Percentiles rank a stretch among this genome's conserved stretches.
These are phyloP conservation scores for Salmo trutta DNA, from an alignment of 2,797 vertebrate genomes.

Conservation along the genomic window DNA sequence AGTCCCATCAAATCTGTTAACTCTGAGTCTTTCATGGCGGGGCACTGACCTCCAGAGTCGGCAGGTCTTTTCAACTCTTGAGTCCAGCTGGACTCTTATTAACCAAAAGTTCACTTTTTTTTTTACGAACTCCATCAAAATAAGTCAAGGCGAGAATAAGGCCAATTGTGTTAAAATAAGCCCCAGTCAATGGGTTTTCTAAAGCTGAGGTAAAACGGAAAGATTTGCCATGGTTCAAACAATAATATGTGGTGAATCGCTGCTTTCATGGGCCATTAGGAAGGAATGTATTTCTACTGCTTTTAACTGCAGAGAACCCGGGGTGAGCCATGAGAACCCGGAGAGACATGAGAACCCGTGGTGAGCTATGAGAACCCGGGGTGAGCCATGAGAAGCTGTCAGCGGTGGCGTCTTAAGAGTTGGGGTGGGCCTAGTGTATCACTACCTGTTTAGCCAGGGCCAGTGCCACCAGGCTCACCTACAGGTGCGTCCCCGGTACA, in stretches of 20 bases:
- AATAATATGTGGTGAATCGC: constrained; percentile 64
- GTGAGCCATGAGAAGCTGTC: constrained; percentile 34
- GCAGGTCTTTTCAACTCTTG: constrained; percentile 49
- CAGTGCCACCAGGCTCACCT: neutral
- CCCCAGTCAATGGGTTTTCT: constrained; percentile 35
- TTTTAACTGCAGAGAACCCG: constrained; percentile 45
- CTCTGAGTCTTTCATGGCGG: constrained; percentile 57
- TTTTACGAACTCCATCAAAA: constrained; percentile 15
- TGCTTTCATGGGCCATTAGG: constrained; percentile 64
- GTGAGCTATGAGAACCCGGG: no score
- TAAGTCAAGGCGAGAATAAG: constrained; percentile 9
- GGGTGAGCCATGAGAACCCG: neutral
- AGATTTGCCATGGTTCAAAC: constrained; percentile 51
- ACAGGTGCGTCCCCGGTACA: constrained; percentile 26
- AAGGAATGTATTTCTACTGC: constrained; percentile 51
- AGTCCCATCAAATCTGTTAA: constrained; percentile 68
- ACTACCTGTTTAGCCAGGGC: constrained; percentile 26
- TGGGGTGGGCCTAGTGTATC: constrained; percentile 13
- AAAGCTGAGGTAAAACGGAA: constrained; percentile 60
- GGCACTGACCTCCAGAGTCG: constrained; percentile 67
- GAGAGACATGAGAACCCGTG: no score
- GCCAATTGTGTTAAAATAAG: neutral
- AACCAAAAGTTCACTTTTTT: constrained; percentile 33
- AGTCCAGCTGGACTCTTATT: constrained; percentile 61
- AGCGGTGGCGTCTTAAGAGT: constrained; percentile 29